Conservation (phyloP, 1,140 invertebrate species). For the Ips nitidus region DNA sequence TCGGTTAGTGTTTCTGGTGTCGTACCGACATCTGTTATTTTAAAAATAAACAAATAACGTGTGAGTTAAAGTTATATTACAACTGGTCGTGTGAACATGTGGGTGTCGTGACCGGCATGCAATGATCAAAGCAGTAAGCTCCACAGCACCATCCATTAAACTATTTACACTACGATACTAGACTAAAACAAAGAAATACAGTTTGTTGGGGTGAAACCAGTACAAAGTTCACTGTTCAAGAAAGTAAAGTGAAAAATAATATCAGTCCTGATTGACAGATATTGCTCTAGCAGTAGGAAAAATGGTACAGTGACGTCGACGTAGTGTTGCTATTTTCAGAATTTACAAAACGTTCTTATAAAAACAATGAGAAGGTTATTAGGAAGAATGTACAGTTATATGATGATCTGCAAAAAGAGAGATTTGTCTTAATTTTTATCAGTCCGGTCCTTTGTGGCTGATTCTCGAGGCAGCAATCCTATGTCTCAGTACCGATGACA, state of each 20-base stretch:
- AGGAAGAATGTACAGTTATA: conserved; percentile 49
- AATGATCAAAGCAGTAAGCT: conserved; percentile 34
- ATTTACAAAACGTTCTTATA: conserved; percentile 37
- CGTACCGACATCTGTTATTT: conserved; percentile 52
- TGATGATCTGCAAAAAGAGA: conserved; percentile 43
- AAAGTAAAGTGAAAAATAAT: conserved; percentile 27
- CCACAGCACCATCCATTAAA: conserved; percentile 18
- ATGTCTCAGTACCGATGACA: conserved; percentile 37
- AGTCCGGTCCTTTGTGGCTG: conserved; percentile 36
- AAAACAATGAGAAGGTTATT: conserved; percentile 29
- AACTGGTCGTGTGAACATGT: conserved; percentile 34
- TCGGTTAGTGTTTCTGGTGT: conserved; percentile 52
- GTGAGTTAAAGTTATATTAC: conserved; percentile 42
- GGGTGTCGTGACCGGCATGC: conserved; percentile 36
- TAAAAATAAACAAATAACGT: conserved; percentile 45
- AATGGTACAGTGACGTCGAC: conserved; percentile 16
- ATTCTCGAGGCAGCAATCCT: conserved; percentile 12
- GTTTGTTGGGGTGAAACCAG: conserved; percentile 32
- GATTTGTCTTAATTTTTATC: conserved; percentile 16
- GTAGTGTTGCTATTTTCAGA: conserved; percentile 50
- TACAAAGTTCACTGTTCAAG: conserved; percentile 37
- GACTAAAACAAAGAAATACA: conserved; percentile 27
- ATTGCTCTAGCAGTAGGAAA: conserved; percentile 29
- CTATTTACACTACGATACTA: conserved; percentile 23
- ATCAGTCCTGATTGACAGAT: conserved; percentile 44